These are phyloP conservation scores for Morelia viridis DNA, from an alignment of 2,797 vertebrate genomes.

Conservation along the genomic window DNA sequence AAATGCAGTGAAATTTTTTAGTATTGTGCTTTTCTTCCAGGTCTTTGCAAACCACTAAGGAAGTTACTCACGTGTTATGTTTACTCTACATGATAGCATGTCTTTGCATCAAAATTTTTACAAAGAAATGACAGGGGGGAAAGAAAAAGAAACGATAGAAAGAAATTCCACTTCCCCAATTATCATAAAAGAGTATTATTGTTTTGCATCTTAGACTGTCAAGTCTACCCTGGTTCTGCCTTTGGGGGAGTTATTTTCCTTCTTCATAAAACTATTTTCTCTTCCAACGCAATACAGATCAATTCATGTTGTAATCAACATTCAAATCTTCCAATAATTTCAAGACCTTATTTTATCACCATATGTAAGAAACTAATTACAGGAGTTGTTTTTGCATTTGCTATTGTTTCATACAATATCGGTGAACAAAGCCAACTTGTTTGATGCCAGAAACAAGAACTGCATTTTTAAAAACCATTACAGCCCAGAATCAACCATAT, in stretches of 20 bases:
- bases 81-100: background rate
- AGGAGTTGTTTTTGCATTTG: background rate
- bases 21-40: background rate
- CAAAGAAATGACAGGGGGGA: background rate
- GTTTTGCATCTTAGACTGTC: constrained; percentile 46
- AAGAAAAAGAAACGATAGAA: too few species aligned
- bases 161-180: constrained; percentile 8
- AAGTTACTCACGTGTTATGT: background rate
- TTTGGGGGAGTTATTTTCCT: constrained; percentile 15
- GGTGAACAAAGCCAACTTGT: constrained; percentile 11
- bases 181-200: constrained; percentile 43
- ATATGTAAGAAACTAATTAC: constrained; percentile 14
- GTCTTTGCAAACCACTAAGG: background rate
- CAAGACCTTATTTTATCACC: constrained; percentile 38
- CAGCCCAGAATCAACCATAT: background rate
- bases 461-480: constrained; percentile 17
- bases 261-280: constrained; percentile 38
- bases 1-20: background rate
- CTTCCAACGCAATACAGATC: constrained; percentile 41
- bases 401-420: background rate
- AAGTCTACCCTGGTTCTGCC: constrained; percentile 18
- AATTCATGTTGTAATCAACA: constrained; percentile 45
- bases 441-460: background rate
- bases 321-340: constrained; percentile 29
- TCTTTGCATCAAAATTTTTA: background rate